Evolutionary conservation across 2,888 invertebrate genomes (phyloP).

Genomic region (Volucella zonaria): DNA sequence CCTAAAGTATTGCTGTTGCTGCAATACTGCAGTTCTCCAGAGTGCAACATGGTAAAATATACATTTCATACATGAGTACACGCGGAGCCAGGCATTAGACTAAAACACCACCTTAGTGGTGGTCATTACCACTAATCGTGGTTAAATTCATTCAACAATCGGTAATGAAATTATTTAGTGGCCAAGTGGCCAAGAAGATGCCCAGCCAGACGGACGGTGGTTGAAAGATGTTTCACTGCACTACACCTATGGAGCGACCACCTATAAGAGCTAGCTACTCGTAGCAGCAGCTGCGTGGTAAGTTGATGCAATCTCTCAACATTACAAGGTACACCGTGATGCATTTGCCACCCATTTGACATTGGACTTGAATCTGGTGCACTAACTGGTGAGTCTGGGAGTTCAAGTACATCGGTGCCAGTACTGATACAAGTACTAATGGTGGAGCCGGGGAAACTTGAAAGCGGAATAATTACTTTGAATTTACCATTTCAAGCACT

Average conservation of each 20-base stretch:
- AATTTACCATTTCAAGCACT: conserved; percentile 4
- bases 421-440: background rate
- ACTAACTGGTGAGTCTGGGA: background rate
- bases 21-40: too few relatives aligned
- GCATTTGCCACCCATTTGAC: conserved; percentile 30
- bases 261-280: conserved; percentile 12
- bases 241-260: conserved; percentile 7
- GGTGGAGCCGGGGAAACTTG: background rate
- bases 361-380: conserved; percentile 25
- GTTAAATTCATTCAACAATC: conserved; percentile 65
- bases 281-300: background rate
- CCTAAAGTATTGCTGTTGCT: too few relatives aligned
- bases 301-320: conserved; percentile 31
- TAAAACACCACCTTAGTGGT: conserved; percentile 36
- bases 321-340: conserved; percentile 9
- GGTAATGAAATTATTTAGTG: conserved; percentile 58
- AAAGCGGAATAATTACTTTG: conserved; percentile 12
- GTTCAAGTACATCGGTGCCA: conserved; percentile 18
- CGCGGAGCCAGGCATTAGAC: background rate
- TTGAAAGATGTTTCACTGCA: background rate
- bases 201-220: background rate
- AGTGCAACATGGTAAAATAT: conserved; percentile 41
- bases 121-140: conserved; percentile 59
- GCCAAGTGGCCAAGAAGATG: conserved; percentile 19
- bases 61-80: conserved; percentile 24